Base-by-base conservation (phyloP, 2,888 invertebrate species). In the Hyposoter dolosus region DNA sequence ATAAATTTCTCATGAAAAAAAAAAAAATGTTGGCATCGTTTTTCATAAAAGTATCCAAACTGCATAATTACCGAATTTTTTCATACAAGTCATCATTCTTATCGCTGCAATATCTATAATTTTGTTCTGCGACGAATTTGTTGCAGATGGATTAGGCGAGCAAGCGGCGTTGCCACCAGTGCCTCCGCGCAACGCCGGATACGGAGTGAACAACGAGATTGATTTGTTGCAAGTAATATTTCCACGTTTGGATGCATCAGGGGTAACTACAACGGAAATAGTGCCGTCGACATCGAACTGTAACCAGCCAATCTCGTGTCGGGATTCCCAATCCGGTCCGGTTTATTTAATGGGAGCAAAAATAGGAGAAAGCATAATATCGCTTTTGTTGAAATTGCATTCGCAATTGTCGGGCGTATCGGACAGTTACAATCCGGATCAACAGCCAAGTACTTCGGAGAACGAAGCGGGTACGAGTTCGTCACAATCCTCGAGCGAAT, bases 311-410 rank as follows among this genome's bases (percentile, higher is more conserved):
- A 89, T 91, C 15, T 91, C 92, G 28, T 90, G 92, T 81, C 91
- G 93, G 85, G 92, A 93, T 23, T 84, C 91, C 50, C 92, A 93
- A 87, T 93, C 93, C 90, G 90, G 91, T 45, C 86, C 90, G 23
- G 84, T 90, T 35, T 93, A 93, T 80, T 90, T 93, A 3, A 91
- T 92, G 71, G 90, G 96, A 53, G 95, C 97, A 17, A 95, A 96
- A 40, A 95, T 98, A 79, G 97, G 97, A 91, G 98, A 98, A 94
- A 99, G 98, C 85, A 97, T 99, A 87, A 96, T 99, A 89, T 98
- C 98, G 0, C 94, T 99, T 75, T 95, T 99, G 65, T 95, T 99
- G 77, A 98, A 98, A 93, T 95, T 99, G 17, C 99, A 99, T 94
- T 98, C 98, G 2, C 98, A 98, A 93, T 95, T 99, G 60, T 97